Base-by-base conservation (phyloP, 2,113 vertebrate species). In the Oenanthe melanoleuca region DNA sequence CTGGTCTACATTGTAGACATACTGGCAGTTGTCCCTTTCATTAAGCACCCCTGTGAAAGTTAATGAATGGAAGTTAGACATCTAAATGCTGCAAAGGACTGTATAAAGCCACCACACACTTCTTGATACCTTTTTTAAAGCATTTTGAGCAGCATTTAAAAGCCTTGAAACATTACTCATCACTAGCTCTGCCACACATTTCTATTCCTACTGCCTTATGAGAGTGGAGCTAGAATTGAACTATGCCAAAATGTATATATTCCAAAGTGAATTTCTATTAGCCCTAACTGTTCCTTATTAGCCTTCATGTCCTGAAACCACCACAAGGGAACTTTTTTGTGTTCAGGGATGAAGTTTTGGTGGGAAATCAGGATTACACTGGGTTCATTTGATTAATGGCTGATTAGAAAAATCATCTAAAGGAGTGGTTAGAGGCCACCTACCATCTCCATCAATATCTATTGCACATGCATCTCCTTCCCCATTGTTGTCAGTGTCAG, bases 391-490 rank as follows among this genome's bases (percentile, higher is more conserved):
- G 15, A 65, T 37, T 37, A 15, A 19, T 20, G 14, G 13, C 21
- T 8, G 18, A 53, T 64, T 78, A 83, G 47, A 47, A 88, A 88
- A 64, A 37, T 34, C 1, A 55, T 16, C 22, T 52, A 44, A 74
- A 78, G 21, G 37, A 87, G 28, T 18, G 8, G 52, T 42, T 25
- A 90, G 71, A 74, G 28, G 49, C 42, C 23, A 84, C 98, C 95
- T 97, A 99, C 99, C 99, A 45, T 99, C 99, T 26, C 99, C 99
- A 42, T 99, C 99, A 29, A 99, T 99, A 97, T 99, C 99, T 42
- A 99, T 96, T 29, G 99, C 99, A 50, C 99, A 99, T 56, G 99
- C 99, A 25, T 99, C 99, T 47, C 99, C 99, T 96, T 99, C 99
- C 74, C 99, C 99, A 0, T 99, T 99, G 96, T 97, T 98, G 96